Base-by-base conservation (phyloP, 1,140 invertebrate species). In the Diprion similis region DNA sequence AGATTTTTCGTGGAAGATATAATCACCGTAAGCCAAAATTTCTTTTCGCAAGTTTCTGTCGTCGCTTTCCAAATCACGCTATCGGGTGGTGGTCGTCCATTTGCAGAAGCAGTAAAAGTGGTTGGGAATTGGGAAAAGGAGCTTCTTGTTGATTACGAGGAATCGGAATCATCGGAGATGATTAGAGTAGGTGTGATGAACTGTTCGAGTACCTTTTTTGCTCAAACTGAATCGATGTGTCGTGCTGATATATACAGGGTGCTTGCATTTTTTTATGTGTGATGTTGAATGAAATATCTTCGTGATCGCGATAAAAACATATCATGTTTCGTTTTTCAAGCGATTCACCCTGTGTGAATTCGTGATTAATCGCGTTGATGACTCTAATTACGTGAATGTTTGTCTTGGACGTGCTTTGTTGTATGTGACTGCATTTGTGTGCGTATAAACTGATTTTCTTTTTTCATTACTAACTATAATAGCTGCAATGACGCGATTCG, bases 221-320 rank as follows among this genome's bases (percentile, higher is more conserved):
- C 73, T 80, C 77, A 71, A 83, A 81, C 84, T 75, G 46, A 76
- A 81, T 85, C 80, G 80, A 83, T 77, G 83, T 86, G 85, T 84
- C 82, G 79, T 82, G 85, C 82, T 79, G 78, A 83, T 81, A 82
- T 81, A 59, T 13, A 9, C 51, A 59, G 51, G 51, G 51, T 59
- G 51, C 51, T 59, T 3, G 11, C 51, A 13, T 59, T 59, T 37
- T 0, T 37, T 37, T 37, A 37, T 37, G 24, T 37, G 24, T 37
- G 24, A 37, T 37, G 24, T 37, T 37, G 24, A 37, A 37, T 37
- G 24, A 37, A 37, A 37, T 37, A 37, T 37, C 24, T 37, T 37
- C 24, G 2, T 59, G 8, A 9, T 59, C 51, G 51, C 11, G n/a
- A 59, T 13, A 59, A 59, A 59, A 37, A 37, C 24, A 37, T 37